Percentiles rank a stretch among this genome's conserved stretches.
These are phyloP conservation scores for Rallus limicola DNA, from an alignment of 2,113 vertebrate species.

Conservation along the genomic window DNA sequence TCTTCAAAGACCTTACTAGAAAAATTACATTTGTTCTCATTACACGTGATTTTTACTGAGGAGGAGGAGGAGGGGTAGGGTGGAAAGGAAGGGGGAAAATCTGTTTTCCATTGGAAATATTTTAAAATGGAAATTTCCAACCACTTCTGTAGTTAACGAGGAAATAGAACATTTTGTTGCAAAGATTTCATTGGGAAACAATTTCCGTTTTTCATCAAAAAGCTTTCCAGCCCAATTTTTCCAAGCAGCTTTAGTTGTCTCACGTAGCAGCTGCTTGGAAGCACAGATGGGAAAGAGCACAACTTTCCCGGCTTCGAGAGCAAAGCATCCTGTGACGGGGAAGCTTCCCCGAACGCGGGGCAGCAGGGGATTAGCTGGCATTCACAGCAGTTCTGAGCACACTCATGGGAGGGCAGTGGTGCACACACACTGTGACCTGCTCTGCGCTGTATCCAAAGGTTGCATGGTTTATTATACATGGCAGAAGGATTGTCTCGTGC, in stretches of 20 bases:
- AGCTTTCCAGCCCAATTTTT: slow-evolving; percentile 35
- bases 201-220: slow-evolving; percentile 43
- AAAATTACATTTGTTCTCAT: not conserved
- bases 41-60: not conserved
- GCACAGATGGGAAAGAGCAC: not conserved
- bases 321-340: rapidly evolving
- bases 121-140: slow-evolving; percentile 60
- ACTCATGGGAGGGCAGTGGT: slow-evolving; percentile 18
- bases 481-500: not conserved
- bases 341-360: rapidly evolving
- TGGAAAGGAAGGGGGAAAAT: not conserved
- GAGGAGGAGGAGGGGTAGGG: not conserved
- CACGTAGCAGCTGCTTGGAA: not conserved
- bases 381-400: not conserved
- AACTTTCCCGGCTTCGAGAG: not conserved
- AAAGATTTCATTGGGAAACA: slow-evolving; percentile 56
- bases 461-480: not conserved
- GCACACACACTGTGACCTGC: not conserved
- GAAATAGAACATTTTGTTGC: slow-evolving; percentile 47
- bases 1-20: not conserved
- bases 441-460: not conserved
- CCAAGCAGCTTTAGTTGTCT: not conserved
- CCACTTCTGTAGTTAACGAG: slow-evolving; percentile 37
- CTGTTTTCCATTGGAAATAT: slow-evolving; percentile 58
- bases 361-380: not conserved